phyloP scores from a whole-genome alignment of 2,113 vertebrate species.

The Microtus montanus region DNA sequence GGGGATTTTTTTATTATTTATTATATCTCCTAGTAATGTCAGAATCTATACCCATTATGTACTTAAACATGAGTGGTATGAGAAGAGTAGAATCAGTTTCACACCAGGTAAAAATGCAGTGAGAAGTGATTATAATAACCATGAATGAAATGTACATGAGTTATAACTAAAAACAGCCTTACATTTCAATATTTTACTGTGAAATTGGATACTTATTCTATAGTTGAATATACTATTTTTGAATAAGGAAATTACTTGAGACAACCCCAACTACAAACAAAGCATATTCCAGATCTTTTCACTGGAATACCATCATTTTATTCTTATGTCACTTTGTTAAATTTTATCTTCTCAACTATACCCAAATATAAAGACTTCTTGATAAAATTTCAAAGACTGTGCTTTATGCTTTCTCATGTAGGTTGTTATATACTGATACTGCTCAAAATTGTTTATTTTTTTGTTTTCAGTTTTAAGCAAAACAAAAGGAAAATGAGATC shows the following conservation, averaged over 20 bases:
- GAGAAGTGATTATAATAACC: background rate
- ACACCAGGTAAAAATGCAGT: background rate
- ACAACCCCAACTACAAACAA: background rate
- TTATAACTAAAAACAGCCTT: background rate
- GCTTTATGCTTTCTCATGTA: background rate
- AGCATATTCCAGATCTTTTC: background rate
- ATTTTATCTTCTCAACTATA: background rate
- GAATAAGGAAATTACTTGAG: background rate
- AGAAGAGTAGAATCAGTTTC: background rate
- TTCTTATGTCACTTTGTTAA: background rate
- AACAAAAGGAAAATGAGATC: background rate
- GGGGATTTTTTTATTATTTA: background rate
- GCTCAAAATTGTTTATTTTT: background rate
- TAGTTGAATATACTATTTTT: background rate
- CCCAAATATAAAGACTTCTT: background rate
- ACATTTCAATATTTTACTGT: background rate
- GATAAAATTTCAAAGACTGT: background rate
- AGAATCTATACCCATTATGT: background rate
- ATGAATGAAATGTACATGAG: background rate
- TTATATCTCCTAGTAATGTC: background rate
- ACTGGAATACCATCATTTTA: background rate
- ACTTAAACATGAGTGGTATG: background rate
- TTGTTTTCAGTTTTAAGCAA: conserved; percentile 1
- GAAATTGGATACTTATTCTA: background rate
- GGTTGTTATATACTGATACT: background rate